These are phyloP conservation scores for Dicranocentrus wangi DNA, from an alignment of 2,888 invertebrate genomes.

Conservation along the genomic window DNA sequence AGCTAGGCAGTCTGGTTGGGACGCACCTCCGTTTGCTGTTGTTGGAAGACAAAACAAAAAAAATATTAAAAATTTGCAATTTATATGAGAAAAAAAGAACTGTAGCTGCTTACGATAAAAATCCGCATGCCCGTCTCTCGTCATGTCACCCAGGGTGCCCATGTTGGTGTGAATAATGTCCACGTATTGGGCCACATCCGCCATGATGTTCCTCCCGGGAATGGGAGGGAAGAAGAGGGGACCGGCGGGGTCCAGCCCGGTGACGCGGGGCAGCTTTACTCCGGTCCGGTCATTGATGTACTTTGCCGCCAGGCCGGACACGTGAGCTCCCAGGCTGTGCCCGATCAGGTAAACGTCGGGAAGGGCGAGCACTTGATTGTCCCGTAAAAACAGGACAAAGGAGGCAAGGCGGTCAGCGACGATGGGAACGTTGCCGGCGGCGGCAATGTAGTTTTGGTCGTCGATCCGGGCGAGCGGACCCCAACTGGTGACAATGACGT, in stretches of 20 bases:
- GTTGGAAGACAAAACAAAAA: background rate
- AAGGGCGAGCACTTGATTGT: background rate
- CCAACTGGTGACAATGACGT: conserved; percentile 33
- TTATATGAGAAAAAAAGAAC: too few relatives aligned
- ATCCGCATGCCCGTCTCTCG: conserved; percentile 49
- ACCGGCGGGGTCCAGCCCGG: conserved; percentile 26
- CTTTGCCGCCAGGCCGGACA: conserved; percentile 27
- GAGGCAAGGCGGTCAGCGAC: conserved; percentile 30
- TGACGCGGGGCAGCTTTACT: conserved; percentile 23
- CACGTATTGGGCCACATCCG: conserved; percentile 31
- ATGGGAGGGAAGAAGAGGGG: conserved; percentile 36
- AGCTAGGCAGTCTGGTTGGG: conserved; percentile 22
- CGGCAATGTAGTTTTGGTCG: background rate
- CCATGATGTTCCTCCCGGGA: conserved; percentile 6
- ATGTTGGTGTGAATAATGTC: conserved; percentile 47
- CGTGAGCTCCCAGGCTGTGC: conserved; percentile 38
- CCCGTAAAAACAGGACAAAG: conserved; percentile 23
- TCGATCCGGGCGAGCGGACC: conserved; percentile 7
- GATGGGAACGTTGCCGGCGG: conserved; percentile 29
- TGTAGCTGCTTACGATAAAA: conserved; percentile 49
- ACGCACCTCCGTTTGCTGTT: conserved; percentile 43
- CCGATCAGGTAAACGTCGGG: conserved; percentile 25
- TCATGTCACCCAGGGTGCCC: conserved; percentile 17
- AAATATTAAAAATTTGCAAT: too few relatives aligned
- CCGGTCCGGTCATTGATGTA: conserved; percentile 9